A percentile compares a stretch with the other conserved stretches of the same genome.
Evolutionary conservation across 2,797 vertebrate genomes (phyloP).

Genomic region (Helarctos malayanus): DNA sequence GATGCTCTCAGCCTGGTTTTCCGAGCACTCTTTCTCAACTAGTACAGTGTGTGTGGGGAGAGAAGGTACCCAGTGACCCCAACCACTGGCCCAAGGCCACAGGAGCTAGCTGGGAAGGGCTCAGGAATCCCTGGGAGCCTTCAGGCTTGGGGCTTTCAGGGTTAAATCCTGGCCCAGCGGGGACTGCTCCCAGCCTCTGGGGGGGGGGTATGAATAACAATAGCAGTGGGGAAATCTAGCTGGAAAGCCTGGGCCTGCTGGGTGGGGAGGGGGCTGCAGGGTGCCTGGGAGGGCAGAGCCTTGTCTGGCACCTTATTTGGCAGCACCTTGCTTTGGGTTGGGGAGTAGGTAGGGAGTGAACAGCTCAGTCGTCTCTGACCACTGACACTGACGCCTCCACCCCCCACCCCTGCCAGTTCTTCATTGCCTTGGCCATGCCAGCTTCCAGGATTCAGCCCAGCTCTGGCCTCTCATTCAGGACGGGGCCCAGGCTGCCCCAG

Average conservation of each 20-base stretch:
- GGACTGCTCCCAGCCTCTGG: not conserved
- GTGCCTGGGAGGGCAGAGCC: not conserved
- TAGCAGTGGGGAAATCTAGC: slow-evolving; percentile 45
- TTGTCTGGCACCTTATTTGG: slow-evolving; percentile 58
- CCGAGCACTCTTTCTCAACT: not conserved
- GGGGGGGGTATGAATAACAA: slow-evolving; percentile 65
- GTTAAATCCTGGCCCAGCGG: slow-evolving; percentile 76
- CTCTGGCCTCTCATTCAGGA: not conserved
- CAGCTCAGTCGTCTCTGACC: not conserved
- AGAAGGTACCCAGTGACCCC: not conserved
- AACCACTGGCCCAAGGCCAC: not conserved
- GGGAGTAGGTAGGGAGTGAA: not conserved
- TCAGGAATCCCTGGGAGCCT: not conserved
- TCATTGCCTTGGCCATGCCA: not conserved
- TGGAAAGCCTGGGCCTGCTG: slow-evolving; percentile 18
- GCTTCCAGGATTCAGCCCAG: not conserved
- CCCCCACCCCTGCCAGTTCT: not conserved
- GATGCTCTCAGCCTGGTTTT: slow-evolving; percentile 34
- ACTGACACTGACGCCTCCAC: not conserved
- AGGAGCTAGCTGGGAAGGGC: not conserved
- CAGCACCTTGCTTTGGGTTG: slow-evolving; percentile 32
- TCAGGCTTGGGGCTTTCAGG: slow-evolving; percentile 30
- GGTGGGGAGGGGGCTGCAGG: slow-evolving; percentile 19
- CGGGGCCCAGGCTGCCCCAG: not conserved
- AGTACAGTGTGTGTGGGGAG: not conserved